A percentile compares a stretch with the other conserved stretches of the same genome.
phyloP scores from a whole-genome alignment of 2,797 vertebrate species.

The Serranus cabrilla region DNA sequence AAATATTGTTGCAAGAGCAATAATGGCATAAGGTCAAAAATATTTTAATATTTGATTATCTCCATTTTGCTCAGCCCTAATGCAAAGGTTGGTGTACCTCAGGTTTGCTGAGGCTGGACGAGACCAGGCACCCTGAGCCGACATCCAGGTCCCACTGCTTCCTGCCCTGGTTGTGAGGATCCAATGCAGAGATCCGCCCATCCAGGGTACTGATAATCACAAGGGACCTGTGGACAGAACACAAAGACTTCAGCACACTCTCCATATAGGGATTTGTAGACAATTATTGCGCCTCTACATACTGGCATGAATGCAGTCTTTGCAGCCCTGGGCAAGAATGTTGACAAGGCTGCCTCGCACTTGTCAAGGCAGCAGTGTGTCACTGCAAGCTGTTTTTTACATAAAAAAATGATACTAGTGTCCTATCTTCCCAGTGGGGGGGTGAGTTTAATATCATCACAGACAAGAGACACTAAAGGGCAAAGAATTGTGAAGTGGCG shows the following conservation, averaged over 20 bases:
- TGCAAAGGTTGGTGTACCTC: conserved; percentile 87
- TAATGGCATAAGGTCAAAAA: too few species aligned
- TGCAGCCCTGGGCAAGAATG: background rate
- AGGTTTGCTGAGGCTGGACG: conserved; percentile 97
- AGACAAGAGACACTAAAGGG: conserved; percentile 28
- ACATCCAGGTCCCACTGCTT: conserved; percentile 98
- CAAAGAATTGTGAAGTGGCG: conserved; percentile 15
- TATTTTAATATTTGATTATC: too few species aligned
- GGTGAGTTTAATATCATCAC: conserved; percentile 3
- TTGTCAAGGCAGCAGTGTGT: background rate
- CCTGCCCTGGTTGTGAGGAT: conserved; percentile 93
- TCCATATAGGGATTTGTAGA: background rate
- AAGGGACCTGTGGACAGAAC: conserved; percentile 85
- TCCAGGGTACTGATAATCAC: conserved; percentile 98
- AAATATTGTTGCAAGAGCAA: too few species aligned
- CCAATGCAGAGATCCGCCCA: conserved; percentile 95
- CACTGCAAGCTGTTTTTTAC: background rate
- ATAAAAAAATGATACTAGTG: background rate
- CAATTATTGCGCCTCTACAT: background rate
- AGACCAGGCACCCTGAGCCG: conserved; percentile 94
- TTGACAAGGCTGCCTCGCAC: background rate
- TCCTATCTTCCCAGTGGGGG: background rate
- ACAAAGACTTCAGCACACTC: background rate
- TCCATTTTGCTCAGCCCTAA: background rate
- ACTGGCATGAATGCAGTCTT: background rate